phyloP scores from a whole-genome alignment of 2,888 invertebrate genomes.

The Chorisops tibialis region DNA sequence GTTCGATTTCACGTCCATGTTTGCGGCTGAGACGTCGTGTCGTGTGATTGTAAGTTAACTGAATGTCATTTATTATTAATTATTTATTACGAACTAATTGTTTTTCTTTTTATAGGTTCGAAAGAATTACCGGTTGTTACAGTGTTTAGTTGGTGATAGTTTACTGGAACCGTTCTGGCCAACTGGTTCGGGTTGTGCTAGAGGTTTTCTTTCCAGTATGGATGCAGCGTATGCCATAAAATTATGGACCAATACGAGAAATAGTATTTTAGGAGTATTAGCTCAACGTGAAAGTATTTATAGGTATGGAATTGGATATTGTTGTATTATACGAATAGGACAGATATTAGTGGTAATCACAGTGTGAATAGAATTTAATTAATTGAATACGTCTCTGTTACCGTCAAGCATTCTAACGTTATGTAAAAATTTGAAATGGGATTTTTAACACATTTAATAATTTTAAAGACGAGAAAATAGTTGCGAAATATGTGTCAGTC shows the following conservation, averaged over 20 bases:
- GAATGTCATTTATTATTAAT: neutral
- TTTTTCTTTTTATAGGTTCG: constrained; percentile 41
- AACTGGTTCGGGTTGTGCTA: constrained; percentile 95
- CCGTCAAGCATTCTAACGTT: too few relatives aligned
- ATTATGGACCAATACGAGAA: constrained; percentile 71
- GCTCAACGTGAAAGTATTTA: constrained; percentile 95
- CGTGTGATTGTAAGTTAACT: constrained; percentile 61
- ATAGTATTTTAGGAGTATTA: constrained; percentile 68
- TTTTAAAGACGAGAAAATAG: too few relatives aligned
- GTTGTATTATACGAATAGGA: too few relatives aligned
- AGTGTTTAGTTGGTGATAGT: constrained; percentile 93
- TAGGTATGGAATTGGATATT: constrained; percentile 65
- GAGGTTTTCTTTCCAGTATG: constrained; percentile 92
- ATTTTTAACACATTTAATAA: too few relatives aligned
- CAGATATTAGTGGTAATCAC: too few relatives aligned
- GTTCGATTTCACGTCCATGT: constrained; percentile 99
- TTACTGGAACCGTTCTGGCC: constrained; percentile 98
- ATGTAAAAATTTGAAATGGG: too few relatives aligned
- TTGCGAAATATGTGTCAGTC: too few relatives aligned
- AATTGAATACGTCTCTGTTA: too few relatives aligned
- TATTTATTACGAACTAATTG: neutral
- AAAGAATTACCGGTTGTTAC: constrained; percentile 75
- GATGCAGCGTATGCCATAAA: constrained; percentile 96
- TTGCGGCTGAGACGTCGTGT: constrained; percentile 93
- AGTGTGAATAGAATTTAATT: too few relatives aligned